phyloP scores from a whole-genome alignment of 2,797 vertebrate genomes.

The Rachycentron canadum region DNA sequence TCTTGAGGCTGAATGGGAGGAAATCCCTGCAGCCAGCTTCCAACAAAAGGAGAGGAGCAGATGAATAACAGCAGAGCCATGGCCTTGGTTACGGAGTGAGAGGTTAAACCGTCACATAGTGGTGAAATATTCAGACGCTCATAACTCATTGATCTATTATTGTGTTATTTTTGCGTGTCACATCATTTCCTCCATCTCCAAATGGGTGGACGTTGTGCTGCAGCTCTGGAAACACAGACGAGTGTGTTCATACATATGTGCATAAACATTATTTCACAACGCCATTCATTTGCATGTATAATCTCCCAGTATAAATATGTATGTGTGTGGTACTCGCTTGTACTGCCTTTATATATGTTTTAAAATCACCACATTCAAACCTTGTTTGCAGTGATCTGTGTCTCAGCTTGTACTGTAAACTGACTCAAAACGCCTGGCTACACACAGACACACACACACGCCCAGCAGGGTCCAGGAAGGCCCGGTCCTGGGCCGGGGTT shows the following conservation, averaged over 20 bases:
- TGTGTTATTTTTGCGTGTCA: not conserved
- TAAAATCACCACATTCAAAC: conserved; percentile 10
- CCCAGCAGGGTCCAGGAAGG: conserved; percentile 42
- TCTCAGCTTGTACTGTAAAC: conserved; percentile 59
- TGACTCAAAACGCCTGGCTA: conserved; percentile 64
- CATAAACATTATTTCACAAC: no score
- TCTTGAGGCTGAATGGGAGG: not conserved
- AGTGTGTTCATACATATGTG: not conserved
- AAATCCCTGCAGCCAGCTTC: not conserved
- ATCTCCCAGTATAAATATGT: not conserved
- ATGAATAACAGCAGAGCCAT: not conserved
- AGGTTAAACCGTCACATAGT: not conserved
- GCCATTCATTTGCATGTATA: not conserved
- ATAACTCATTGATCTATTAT: not conserved
- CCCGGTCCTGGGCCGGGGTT: conserved; percentile 17
- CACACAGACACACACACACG: conserved; percentile 22
- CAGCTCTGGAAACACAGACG: not conserved
- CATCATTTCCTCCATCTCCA: not conserved
- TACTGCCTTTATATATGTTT: not conserved
- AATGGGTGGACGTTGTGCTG: not conserved
- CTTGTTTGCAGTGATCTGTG: conserved; percentile 31
- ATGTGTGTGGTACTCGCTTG: not conserved
- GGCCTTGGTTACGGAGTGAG: no score
- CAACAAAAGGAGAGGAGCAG: not conserved
- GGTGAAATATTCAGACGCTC: not conserved